Percentiles rank a stretch among this genome's conserved stretches.
phyloP scores from a whole-genome alignment of 2,888 invertebrate species.

The Odontocolon sp. region DNA sequence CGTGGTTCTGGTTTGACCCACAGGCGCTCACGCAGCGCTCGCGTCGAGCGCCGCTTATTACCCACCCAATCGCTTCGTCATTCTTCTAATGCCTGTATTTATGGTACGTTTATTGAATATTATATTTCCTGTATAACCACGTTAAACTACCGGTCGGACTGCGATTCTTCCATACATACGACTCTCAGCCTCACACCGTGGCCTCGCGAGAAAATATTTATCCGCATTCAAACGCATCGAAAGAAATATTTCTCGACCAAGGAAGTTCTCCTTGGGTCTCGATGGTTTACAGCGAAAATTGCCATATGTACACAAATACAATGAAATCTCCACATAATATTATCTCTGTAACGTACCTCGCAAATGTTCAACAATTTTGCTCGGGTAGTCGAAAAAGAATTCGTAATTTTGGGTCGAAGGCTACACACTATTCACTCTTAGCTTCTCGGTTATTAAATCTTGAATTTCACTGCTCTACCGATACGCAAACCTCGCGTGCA shows the following conservation, averaged over 20 bases:
- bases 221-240: constrained; percentile 34
- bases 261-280: constrained; percentile 9
- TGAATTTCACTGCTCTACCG: constrained; percentile 32
- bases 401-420: background rate
- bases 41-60: constrained; percentile 51
- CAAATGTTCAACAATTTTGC: too few species aligned
- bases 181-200: background rate
- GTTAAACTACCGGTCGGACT: too few species aligned
- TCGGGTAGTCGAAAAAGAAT: background rate
- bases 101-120: constrained; percentile 70
- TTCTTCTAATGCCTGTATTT: constrained; percentile 73
- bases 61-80: constrained; percentile 67
- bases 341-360: too few species aligned
- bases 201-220: constrained; percentile 39
- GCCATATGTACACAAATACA: background rate
- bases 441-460: constrained; percentile 45
- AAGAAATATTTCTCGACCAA: constrained; percentile 14
- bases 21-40: background rate
- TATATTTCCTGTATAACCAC: constrained; percentile 56
- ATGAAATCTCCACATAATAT: background rate
- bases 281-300: constrained; percentile 7
- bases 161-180: too few species aligned
- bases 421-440: background rate
- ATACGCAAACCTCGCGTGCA: constrained; percentile 25
- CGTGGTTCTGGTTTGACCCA: constrained; percentile 35